Conservation (phyloP, 2,113 vertebrate species). For the Nothobranchius kuhntae region DNA sequence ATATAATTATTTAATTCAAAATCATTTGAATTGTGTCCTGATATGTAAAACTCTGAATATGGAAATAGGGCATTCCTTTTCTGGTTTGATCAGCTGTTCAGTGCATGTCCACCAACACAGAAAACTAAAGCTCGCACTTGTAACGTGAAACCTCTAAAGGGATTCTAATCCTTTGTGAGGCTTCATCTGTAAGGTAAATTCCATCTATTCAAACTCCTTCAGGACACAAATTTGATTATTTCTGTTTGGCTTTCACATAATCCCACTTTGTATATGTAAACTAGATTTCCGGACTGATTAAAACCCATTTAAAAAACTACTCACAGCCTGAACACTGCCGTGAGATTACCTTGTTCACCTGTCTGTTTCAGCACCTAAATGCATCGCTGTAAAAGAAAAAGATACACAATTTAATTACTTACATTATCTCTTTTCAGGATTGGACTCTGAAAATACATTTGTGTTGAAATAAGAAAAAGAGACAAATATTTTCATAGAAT, state of each 20-base stretch:
- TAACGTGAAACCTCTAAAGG: slow-evolving; percentile 7
- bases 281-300: slow-evolving; percentile 38
- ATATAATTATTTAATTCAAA: too few relatives aligned
- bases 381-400: too few relatives aligned
- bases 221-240: slow-evolving; percentile 42
- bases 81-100: slow-evolving; percentile 2
- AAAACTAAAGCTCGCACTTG: not conserved
- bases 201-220: slow-evolving; percentile 13
- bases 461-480: too few relatives aligned
- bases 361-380: too few relatives aligned
- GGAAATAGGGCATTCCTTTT: too few relatives aligned
- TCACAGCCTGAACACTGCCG: too few relatives aligned
- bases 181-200: not conserved
- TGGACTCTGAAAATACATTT: too few relatives aligned
- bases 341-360: too few relatives aligned
- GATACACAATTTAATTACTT: too few relatives aligned
- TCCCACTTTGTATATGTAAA: slow-evolving; percentile 54
- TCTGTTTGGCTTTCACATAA: slow-evolving; percentile 42
- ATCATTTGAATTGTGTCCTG: too few relatives aligned
- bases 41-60: too few relatives aligned
- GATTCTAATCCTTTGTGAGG: not conserved
- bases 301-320: slow-evolving; percentile 23
- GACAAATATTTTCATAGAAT: not conserved
- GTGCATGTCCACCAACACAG: not conserved
- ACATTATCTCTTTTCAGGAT: too few relatives aligned